phyloP scores from a whole-genome alignment of 2,113 vertebrate species.

The Capreolus pygargus region DNA sequence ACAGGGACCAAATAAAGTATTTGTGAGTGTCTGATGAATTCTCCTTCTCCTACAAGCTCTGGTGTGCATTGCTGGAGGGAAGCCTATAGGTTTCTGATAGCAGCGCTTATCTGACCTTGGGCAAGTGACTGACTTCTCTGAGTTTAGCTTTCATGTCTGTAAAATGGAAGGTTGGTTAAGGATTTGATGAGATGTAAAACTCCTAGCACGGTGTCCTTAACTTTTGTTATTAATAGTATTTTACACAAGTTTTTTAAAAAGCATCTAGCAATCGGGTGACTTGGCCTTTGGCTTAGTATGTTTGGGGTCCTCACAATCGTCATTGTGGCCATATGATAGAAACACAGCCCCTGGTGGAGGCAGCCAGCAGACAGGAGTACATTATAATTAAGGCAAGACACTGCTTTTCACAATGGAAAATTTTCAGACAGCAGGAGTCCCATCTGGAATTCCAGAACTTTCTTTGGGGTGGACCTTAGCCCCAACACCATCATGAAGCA shows the following conservation, averaged over 20 bases:
- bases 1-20: conserved; percentile 10
- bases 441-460: conserved; percentile 6
- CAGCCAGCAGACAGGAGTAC: not conserved
- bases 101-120: not conserved
- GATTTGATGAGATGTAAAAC: conserved; percentile 31
- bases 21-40: not conserved
- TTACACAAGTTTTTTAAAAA: not conserved
- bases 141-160: conserved; percentile 42
- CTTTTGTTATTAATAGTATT: not conserved
- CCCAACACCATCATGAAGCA: not conserved
- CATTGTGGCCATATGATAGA: not conserved
- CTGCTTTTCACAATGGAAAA: not conserved
- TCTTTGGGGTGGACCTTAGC: not conserved
- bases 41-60: not conserved
- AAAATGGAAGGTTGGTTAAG: not conserved
- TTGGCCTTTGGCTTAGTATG: not conserved
- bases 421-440: not conserved
- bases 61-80: not conserved
- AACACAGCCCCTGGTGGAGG: not conserved
- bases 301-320: conserved; percentile 2
- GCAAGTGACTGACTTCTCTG: conserved; percentile 15
- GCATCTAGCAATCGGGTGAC: not conserved
- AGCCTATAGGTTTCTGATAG: conserved; percentile 8
- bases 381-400: not conserved
- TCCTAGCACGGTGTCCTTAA: not conserved